phyloP scores from a whole-genome alignment of 92 coral and sea anemone genomes.

The Phenganax subtilis region DNA sequence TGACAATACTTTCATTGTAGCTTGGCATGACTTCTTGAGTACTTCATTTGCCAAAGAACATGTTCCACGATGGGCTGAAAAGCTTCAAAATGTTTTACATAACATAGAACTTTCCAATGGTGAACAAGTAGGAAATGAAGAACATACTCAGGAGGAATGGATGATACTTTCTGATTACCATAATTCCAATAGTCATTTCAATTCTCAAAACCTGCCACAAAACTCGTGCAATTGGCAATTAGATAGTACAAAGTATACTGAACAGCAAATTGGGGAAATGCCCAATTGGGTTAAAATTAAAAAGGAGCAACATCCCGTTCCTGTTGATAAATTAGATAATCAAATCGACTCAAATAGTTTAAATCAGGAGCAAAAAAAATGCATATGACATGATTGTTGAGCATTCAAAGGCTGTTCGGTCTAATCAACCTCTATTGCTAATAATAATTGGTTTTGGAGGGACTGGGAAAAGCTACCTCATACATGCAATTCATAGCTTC shows the following conservation, averaged over 20 bases:
- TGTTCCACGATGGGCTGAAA: constrained; percentile 51
- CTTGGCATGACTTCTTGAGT: constrained; percentile 54
- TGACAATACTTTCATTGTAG: constrained; percentile 40
- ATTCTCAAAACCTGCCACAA: constrained; percentile 11
- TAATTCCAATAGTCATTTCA: constrained; percentile 32
- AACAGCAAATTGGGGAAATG: constrained; percentile 56
- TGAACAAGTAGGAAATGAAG: constrained; percentile 5
- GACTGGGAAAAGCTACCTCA: constrained; percentile 52
- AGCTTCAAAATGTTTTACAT: constrained; percentile 30
- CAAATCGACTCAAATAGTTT: constrained; percentile 39
- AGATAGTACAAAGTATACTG: constrained; percentile 41
- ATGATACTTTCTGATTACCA: constrained; percentile 56
- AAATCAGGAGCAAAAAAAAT: constrained; percentile 52
- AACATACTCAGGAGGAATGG: constrained; percentile 51
- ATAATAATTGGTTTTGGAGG: constrained; percentile 55
- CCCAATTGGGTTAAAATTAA: constrained; percentile 41
- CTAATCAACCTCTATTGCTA: constrained; percentile 46
- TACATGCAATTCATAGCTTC: constrained; percentile 43
- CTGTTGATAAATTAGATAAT: not conserved
- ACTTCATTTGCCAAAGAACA: constrained; percentile 49
- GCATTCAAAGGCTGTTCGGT: constrained; percentile 35
- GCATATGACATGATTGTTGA: constrained; percentile 54
- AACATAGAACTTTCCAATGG: not conserved
- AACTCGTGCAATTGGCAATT: constrained; percentile 44
- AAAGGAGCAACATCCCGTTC: constrained; percentile 10